A percentile compares a stretch with the other conserved stretches of the same genome.
Evolutionary conservation across 1,140 invertebrate species (phyloP).

Genomic region (Diplogasteroides magnus): DNA sequence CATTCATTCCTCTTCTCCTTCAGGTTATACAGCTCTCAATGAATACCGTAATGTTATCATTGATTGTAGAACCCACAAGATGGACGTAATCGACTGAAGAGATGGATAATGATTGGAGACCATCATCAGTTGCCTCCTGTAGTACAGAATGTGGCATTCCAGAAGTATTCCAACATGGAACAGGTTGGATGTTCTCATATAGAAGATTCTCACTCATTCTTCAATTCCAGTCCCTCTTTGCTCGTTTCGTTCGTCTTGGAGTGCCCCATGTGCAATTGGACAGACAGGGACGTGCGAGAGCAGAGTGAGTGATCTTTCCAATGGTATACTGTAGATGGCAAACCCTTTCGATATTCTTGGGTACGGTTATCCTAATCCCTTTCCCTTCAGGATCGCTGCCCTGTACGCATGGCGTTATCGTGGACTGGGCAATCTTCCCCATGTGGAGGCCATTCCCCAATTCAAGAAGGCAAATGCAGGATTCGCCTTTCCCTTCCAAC

Average conservation of each 20-base stretch:
- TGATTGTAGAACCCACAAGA: slow-evolving; percentile 80
- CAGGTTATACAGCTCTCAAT: too few species aligned
- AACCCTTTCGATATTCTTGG: too few species aligned
- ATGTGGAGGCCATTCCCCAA: slow-evolving; percentile 75
- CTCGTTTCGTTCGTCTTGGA: slow-evolving; percentile 85
- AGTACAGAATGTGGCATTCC: slow-evolving; percentile 99
- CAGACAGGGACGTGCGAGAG: slow-evolving; percentile 86
- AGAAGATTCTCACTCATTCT: background rate
- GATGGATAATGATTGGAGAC: slow-evolving; percentile 99
- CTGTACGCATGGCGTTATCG: slow-evolving; percentile 98
- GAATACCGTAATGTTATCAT: too few species aligned
- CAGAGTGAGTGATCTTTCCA: slow-evolving; percentile 62
- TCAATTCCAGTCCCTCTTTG: slow-evolving; percentile 79
- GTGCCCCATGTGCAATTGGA: slow-evolving; percentile 95
- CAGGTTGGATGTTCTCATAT: background rate
- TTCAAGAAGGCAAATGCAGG: slow-evolving; percentile 84
- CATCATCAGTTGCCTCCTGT: slow-evolving; percentile 98
- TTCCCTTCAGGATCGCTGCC: slow-evolving; percentile 71
- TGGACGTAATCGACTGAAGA: slow-evolving; percentile 86
- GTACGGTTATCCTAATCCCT: slow-evolving; percentile 8
- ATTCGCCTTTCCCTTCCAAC: slow-evolving; percentile 85
- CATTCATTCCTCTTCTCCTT: slow-evolving; percentile 91
- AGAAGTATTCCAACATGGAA: slow-evolving; percentile 99
- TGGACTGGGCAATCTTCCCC: slow-evolving; percentile 80
- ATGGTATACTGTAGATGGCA: background rate